Conservation (phyloP, 2,888 invertebrate genomes). For the Eupithecia exiguata region DNA sequence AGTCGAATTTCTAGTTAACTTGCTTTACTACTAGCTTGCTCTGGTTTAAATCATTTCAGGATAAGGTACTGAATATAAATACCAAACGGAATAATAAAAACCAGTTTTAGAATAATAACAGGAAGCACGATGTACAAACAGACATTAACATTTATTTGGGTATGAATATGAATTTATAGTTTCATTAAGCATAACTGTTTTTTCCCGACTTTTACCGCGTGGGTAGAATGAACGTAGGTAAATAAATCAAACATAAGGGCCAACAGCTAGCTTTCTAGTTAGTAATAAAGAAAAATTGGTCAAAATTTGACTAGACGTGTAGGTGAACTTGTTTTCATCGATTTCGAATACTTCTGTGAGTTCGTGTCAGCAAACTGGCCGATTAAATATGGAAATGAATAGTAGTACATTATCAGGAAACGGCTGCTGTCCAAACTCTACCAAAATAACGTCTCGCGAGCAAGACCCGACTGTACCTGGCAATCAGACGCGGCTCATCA, state of each 20-base stretch:
- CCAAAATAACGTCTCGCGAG: too few species aligned
- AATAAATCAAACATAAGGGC: slow-evolving; percentile 2
- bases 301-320: neutral
- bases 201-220: slow-evolving; percentile 2
- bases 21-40: neutral
- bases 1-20: slow-evolving; percentile 4
- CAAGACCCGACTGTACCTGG: neutral
- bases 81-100: neutral
- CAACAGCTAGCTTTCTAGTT: neutral
- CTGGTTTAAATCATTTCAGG: neutral
- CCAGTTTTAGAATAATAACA: neutral
- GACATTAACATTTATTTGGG: neutral
- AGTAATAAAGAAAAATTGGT: neutral
- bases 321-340: neutral
- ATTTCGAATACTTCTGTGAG: neutral
- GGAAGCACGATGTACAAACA: slow-evolving; percentile 5
- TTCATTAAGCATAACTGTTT: slow-evolving; percentile 1
- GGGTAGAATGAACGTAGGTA: slow-evolving; percentile 1
- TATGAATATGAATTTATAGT: slow-evolving; percentile 5
- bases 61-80: neutral
- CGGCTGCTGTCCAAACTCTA: neutral
- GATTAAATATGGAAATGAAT: neutral
- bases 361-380: neutral
- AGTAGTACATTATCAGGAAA: neutral
- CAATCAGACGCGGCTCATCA: too few species aligned